A percentile compares a stretch with the other conserved stretches of the same genome.
phyloP scores from a whole-genome alignment of 2,888 invertebrate genomes.

The Catonia carolina region DNA sequence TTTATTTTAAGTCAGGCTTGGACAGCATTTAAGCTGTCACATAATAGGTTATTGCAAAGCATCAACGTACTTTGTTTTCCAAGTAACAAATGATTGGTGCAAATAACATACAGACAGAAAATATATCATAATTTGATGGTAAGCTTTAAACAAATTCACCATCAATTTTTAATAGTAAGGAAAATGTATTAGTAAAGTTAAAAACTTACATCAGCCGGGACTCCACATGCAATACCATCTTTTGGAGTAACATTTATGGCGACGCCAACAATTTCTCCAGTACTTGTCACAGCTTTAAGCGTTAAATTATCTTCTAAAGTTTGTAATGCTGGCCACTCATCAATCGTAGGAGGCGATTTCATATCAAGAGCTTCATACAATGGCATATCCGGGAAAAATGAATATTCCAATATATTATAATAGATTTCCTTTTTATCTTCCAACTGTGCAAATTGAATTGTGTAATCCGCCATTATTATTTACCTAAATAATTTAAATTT shows the following conservation, averaged over 20 bases:
- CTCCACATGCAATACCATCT: background rate
- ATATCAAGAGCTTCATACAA: background rate
- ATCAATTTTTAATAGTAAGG: no score
- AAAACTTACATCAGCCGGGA: background rate
- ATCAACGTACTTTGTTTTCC: no score
- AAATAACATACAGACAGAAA: no score
- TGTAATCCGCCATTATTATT: background rate
- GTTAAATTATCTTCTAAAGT: background rate
- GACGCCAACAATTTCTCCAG: background rate
- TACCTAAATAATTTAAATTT: no score
- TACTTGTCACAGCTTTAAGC: background rate
- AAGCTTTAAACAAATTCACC: no score
- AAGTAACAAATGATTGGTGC: no score
- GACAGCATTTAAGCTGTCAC: no score
- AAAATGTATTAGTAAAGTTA: no score
- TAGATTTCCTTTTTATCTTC: slow-evolving; percentile 1
- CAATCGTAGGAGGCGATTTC: background rate
- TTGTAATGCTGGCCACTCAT: slow-evolving; percentile 1
- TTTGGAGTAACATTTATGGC: background rate
- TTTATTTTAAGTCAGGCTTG: no score
- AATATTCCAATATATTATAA: background rate
- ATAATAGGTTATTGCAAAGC: no score
- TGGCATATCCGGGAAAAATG: slow-evolving; percentile 5
- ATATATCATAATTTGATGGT: no score
- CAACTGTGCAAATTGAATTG: background rate